Evolutionary conservation across 2,113 vertebrate genomes (phyloP).

Genomic region (Heterocephalus glaber): DNA sequence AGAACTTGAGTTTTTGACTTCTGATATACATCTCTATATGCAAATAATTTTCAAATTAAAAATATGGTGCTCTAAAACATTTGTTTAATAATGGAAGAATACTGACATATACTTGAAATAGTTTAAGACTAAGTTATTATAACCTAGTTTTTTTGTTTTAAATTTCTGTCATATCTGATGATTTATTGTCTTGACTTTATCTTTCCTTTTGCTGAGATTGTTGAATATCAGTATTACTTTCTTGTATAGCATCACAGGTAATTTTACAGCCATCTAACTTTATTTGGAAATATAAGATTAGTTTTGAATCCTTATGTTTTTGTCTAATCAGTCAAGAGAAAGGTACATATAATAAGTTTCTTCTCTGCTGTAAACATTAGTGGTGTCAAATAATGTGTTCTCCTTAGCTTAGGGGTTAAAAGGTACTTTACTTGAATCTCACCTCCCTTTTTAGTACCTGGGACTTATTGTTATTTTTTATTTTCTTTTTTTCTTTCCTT

Average conservation of each 20-base stretch:
- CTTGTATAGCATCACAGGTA: constrained; percentile 17
- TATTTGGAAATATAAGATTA: constrained; percentile 42
- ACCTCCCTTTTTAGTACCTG: not conserved
- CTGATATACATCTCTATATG: not conserved
- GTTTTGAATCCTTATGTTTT: not conserved
- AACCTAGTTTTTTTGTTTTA: not conserved
- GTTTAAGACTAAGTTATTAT: not conserved
- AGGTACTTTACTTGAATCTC: constrained; percentile 1
- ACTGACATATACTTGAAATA: not conserved
- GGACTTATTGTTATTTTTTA: not conserved
- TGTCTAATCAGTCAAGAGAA: not conserved
- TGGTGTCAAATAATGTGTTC: not conserved
- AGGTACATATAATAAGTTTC: not conserved
- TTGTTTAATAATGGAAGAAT: not conserved
- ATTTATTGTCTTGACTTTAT: constrained; percentile 12
- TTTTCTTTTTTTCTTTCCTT: not conserved
- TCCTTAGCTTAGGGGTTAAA: not conserved
- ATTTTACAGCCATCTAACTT: constrained; percentile 39
- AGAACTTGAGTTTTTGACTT: constrained; percentile 50
- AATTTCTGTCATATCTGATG: constrained; percentile 12
- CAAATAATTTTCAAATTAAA: constrained; percentile 24
- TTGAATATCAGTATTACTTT: constrained; percentile 20
- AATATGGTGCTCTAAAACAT: not conserved
- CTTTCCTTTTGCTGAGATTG: constrained; percentile 14
- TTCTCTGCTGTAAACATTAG: not conserved